Base-by-base conservation (phyloP, 2,797 vertebrate genomes). In the Gymnothorax reevesii region DNA sequence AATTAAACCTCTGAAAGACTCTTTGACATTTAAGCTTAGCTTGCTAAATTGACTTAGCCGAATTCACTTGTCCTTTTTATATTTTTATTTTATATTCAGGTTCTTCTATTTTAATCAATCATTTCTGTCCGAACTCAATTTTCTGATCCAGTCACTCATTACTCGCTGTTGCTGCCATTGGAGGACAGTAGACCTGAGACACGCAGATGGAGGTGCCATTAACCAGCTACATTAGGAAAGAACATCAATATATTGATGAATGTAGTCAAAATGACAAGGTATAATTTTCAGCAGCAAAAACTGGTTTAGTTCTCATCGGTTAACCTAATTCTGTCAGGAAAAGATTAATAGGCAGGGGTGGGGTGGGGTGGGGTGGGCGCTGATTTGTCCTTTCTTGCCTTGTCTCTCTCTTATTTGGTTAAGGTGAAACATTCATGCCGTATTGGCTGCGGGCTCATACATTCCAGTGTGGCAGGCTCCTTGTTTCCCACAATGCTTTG, bases 21-120 rank as follows among this genome's bases (percentile, higher is more conserved):
- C 2, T 92, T 2, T 92, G 94, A 92, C 92, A 92, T 94, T 93
- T 92, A 86, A 86, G 91, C 83, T 1, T 57, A 87, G 87, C 84
- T 86, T 85, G 57, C 82, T 82, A 42, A 73, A 66, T 75, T 82
- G 88, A 86, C 85, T 82, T 12, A 12, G 83, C 89, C 83, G 59
- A 25, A 66, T 15, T 55, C 8, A 8, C 1, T 20, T 62, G 60
- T 82, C 83, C 0, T 64, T 86, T 88, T 52, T 42, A 8, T n/a
- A 85, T 49, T 33, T 77, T 27, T 79, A 8, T n/a, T 54, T 86
- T 42, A 42, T 42, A 42, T 79, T 86, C 79, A 85, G 55, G 82
- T 88, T 86, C 82, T 89, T 88, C 90, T 91, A 91, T 92, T 94
- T 92, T 83, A 92, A 91, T 88, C 57, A 88, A 87, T 42, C 15